Percentiles rank a stretch among this genome's conserved stretches.
Conservation (phyloP, 1,140 invertebrate species). For the Sitophilus oryzae region DNA sequence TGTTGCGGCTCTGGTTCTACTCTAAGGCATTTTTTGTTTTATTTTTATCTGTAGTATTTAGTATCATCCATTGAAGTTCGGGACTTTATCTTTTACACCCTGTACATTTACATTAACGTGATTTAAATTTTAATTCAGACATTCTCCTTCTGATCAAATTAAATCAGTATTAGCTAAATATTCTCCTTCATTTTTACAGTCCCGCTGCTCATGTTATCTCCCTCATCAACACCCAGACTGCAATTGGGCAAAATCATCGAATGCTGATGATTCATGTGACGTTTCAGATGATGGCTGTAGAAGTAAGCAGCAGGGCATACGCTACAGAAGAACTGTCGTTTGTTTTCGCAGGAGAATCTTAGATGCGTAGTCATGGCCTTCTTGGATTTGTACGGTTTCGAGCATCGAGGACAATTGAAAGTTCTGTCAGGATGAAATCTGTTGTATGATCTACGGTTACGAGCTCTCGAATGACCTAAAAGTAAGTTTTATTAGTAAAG, state of each 20-base stretch:
- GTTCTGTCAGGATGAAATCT: no score
- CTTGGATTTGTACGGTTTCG: conserved; percentile 34
- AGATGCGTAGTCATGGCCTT: conserved; percentile 34
- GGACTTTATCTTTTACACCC: no score
- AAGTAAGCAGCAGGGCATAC: conserved; percentile 40
- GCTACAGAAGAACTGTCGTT: conserved; percentile 34
- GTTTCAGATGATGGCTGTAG: conserved; percentile 34
- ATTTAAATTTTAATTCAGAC: no score
- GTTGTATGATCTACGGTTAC: no score
- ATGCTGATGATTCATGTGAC: conserved; percentile 32
- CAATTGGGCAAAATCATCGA: conserved; percentile 6
- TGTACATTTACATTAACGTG: no score
- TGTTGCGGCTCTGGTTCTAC: no score
- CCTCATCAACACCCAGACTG: not conserved
- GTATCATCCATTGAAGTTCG: no score
- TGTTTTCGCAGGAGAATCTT: conserved; percentile 43
- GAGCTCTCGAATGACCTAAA: no score
- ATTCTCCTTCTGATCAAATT: not conserved
- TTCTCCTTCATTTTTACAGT: not conserved
- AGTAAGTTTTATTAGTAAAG: no score
- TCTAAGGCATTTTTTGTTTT: no score
- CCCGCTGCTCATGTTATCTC: not conserved
- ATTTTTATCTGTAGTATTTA: no score
- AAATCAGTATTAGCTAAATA: not conserved
- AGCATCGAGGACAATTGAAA: conserved; percentile 32